These are phyloP conservation scores for Poeciliopsis infans DNA, from an alignment of 2,797 vertebrate genomes.

Conservation along the genomic window DNA sequence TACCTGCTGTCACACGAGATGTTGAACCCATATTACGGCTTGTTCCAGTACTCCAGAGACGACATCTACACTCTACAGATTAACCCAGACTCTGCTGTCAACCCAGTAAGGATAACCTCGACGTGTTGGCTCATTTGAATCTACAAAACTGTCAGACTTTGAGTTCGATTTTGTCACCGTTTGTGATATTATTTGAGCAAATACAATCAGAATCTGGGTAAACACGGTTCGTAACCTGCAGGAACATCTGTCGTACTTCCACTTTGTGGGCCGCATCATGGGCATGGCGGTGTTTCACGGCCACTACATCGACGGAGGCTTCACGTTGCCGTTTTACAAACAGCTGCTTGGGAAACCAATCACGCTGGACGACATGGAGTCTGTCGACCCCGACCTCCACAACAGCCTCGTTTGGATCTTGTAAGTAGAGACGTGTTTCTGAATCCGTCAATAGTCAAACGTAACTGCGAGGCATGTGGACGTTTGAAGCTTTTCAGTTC, in stretches of 20 bases:
- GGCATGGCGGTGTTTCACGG: conserved; percentile 99
- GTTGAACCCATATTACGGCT: conserved; percentile 98
- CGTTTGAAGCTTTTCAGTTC: neutral
- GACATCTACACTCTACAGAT: conserved; percentile 99
- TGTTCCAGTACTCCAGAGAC: conserved; percentile 98
- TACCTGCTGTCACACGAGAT: conserved; percentile 98
- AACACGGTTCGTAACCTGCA: conserved; percentile 52
- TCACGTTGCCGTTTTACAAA: conserved; percentile 98
- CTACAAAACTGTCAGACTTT: neutral
- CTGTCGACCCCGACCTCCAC: conserved; percentile 97
- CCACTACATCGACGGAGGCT: conserved; percentile 98
- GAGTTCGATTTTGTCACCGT: neutral
- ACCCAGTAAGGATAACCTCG: conserved; percentile 83
- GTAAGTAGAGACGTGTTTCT: conserved; percentile 75
- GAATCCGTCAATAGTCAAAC: neutral
- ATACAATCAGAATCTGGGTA: neutral
- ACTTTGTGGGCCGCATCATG: conserved; percentile 98
- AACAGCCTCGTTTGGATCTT: conserved; percentile 99
- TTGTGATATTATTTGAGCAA: neutral
- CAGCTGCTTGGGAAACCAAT: conserved; percentile 98
- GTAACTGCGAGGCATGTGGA: neutral
- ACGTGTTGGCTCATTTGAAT: neutral
- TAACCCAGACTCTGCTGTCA: conserved; percentile 97
- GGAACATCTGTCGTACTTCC: conserved; percentile 99
- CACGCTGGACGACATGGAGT: conserved; percentile 97